These are phyloP conservation scores for Drosophila biarmipes DNA, from an alignment of 1,140 invertebrate genomes.

Conservation along the genomic window DNA sequence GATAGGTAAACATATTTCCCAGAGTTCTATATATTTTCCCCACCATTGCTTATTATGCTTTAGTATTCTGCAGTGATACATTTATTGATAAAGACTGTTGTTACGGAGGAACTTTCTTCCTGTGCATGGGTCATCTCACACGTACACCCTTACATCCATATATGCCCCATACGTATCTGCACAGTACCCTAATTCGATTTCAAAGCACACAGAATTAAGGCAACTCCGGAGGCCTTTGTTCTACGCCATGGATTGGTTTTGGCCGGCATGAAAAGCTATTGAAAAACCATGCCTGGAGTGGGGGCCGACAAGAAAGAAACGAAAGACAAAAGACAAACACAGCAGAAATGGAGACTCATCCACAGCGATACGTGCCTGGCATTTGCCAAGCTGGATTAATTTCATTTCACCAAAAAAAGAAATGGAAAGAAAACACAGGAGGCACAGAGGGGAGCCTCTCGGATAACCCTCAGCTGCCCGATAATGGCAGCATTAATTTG, in stretches of 20 bases:
- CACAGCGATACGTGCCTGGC: constrained; percentile 71
- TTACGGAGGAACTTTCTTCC: neutral
- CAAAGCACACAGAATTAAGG: constrained; percentile 71
- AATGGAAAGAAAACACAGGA: constrained; percentile 9
- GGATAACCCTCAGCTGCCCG: constrained; percentile 11
- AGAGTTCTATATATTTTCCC: neutral
- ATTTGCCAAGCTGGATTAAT: constrained; percentile 79
- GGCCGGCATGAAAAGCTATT: constrained; percentile 51
- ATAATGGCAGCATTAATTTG: constrained; percentile 79
- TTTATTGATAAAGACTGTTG: neutral
- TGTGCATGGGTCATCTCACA: constrained; percentile 26
- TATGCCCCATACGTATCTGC: constrained; percentile 7
- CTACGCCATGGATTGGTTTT: constrained; percentile 27
- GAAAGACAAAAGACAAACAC: constrained; percentile 66
- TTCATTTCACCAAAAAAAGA: constrained; percentile 57
- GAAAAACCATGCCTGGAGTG: constrained; percentile 66
- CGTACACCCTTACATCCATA: constrained; percentile 18
- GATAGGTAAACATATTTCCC: no score
- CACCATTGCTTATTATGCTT: neutral
- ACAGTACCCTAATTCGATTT: constrained; percentile 73
- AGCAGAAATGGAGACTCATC: constrained; percentile 64
- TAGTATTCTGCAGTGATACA: neutral
- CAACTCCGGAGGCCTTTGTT: constrained; percentile 65
- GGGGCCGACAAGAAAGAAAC: constrained; percentile 10
- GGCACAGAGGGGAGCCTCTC: constrained; percentile 4